Evolutionary conservation across 1,140 invertebrate species (phyloP), one percentile per base, ranked within the genome.

Genomic region (Adoxophyes honmai): DNA sequence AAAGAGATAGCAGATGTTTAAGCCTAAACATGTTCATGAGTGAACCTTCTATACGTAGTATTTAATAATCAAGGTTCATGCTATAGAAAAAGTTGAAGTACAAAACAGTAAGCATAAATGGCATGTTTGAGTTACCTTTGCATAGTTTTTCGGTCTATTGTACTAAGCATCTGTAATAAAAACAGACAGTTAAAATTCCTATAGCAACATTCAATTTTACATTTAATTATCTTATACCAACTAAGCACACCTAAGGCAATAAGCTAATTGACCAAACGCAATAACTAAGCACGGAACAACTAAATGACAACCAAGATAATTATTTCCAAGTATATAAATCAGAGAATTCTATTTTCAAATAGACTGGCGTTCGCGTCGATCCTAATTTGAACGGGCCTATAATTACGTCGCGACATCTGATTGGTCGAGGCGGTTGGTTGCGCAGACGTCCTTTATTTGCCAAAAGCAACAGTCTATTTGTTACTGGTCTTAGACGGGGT

Each of bases 331-430:
- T 74, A 76, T 75, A 76, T 68, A 73, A 73, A 69, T 73, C 66
- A 70, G 65, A 38, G 44, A 67, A 75, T 72, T 69, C 72, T 67
- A 79, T 78, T 79, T 70, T 75, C 73, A 81, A 21, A 81, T 81
- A 75, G 74, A 60, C 75, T 62, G 64, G 69, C 69, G 58, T 62
- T 65, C 68, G 61, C 70, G 69, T 61, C 68, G 73, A 62, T 78
- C 77, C 83, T 84, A 86, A 84, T 86, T 86, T 67, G 78, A 82
- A 75, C 73, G 61, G 73, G 62, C 66, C 78, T 87, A 83, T 86
- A 81, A 86, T 84, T 87, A 83, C 65, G 61, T 59, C 57, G 42
- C 55, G 57, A 34, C 52, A 67, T 60, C 67, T 68, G 78, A 88
- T 83, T 84, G 82, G 81, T 60, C 48, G 66, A 34, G 55, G 59